Base-by-base conservation (phyloP, 2,888 invertebrate species). In the Sympetrum striolatum region DNA sequence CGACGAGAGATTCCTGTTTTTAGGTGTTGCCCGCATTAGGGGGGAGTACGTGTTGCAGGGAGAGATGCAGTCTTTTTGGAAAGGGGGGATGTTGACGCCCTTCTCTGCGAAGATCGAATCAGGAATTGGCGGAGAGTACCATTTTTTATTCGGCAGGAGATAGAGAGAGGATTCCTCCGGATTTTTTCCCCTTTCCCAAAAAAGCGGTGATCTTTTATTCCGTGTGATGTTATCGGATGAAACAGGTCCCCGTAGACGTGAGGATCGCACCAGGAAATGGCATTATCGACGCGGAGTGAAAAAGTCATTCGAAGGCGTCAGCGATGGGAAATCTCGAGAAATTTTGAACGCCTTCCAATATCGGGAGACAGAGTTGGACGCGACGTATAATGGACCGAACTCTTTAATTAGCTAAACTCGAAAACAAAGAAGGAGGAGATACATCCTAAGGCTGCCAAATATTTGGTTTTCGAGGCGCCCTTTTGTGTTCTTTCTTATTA, bases 201-300 rank as follows among this genome's bases (percentile, higher is more conserved):
- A 86, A 60, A 86, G 86, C 60, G 60, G 86, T 86, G 35, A 86
- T 86, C 60, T 86, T 86, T 86, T 86, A 86, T 86, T 86, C 86
- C 86, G 86, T 86, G 86, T 86, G 86, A 86, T 86, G 60, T 60
- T 60, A 86, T 86, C 60, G 86, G 60, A 86, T 86, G 86, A 37
- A 86, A 18, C 60, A 35, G 82, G 64, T 10, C 8, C 22, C 64
- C n/a, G 25, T n/a, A 12, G 25, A 25, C 73, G 73, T 73, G 73
- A 73, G 25, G n/a, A 64, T 25, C 64, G n/a, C n/a, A 8, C 14
- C 2, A 25, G 73, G 73, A 73, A 53, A 73, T 73, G 31, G 3
- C 73, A 73, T 73, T 31, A 31, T 73, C 31, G 73, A 31, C 73
- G 25, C 15, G 31, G 31, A 31, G 73, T 25, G 73, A 73, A 73